Conservation (phyloP, 2,888 invertebrate species). For the Eristalis arbustorum region DNA sequence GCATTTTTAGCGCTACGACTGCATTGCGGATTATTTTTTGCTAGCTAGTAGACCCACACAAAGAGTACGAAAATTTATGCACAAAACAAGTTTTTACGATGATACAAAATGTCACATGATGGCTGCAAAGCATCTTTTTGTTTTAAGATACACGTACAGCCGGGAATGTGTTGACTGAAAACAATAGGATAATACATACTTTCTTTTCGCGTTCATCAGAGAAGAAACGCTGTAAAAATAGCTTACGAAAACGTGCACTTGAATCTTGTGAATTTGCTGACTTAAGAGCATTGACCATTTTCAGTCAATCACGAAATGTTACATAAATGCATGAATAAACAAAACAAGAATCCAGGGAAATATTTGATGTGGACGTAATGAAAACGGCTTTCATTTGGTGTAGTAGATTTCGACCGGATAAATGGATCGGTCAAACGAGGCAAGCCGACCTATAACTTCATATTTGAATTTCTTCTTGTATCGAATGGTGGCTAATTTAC, state of each 20-base stretch:
- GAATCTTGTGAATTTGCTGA: conserved; percentile 20
- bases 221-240: conserved; percentile 13
- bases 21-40: conserved; percentile 46
- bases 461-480: neutral
- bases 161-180: conserved; percentile 38
- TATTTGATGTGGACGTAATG: conserved; percentile 51
- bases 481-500: too few species aligned
- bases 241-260: neutral
- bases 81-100: conserved; percentile 23
- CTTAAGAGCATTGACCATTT: conserved; percentile 47
- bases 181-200: conserved; percentile 53
- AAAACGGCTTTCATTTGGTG: conserved; percentile 41
- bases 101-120: conserved; percentile 42
- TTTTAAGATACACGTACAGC: conserved; percentile 39
- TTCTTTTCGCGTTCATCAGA: conserved; percentile 47
- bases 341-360: conserved; percentile 51
- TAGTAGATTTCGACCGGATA: neutral
- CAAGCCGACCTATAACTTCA: neutral
- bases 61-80: conserved; percentile 38
- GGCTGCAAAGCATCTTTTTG: conserved; percentile 34
- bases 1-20: conserved; percentile 27
- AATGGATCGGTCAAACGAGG: neutral
- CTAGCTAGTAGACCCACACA: conserved; percentile 11
- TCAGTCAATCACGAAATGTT: conserved; percentile 47
- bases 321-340: conserved; percentile 60